A percentile compares a stretch with the other conserved stretches of the same genome.
Conservation (phyloP, 1,140 invertebrate genomes). For the Drosophila mojavensis region DNA sequence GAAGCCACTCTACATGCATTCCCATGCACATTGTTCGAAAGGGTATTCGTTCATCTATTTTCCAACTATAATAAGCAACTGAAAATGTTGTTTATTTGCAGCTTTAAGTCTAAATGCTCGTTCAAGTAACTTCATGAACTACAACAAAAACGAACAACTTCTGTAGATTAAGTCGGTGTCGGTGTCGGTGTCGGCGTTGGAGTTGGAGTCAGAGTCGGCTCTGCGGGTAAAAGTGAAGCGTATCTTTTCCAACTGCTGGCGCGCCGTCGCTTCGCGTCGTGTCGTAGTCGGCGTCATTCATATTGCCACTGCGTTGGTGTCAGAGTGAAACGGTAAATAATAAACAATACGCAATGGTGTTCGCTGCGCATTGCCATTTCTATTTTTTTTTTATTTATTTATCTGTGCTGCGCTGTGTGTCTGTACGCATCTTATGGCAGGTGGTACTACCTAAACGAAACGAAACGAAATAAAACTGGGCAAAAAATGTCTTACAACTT, state of each 20-base stretch:
- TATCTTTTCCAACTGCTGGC: constrained; percentile 21
- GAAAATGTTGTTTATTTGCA: not conserved
- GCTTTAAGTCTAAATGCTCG: not conserved
- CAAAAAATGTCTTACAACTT: constrained; percentile 80
- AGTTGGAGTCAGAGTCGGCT: constrained; percentile 3
- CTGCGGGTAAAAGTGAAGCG: constrained; percentile 50
- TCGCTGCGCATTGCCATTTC: constrained; percentile 29
- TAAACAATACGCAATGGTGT: constrained; percentile 65
- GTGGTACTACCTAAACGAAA: constrained; percentile 53
- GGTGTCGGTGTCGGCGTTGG: not conserved
- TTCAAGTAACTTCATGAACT: not conserved
- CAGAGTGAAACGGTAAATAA: constrained; percentile 70
- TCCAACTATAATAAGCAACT: not conserved
- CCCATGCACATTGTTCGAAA: not conserved
- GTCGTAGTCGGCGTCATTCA: constrained; percentile 23
- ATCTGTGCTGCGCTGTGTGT: constrained; percentile 10
- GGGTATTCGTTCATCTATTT: not conserved
- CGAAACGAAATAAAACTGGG: constrained; percentile 34
- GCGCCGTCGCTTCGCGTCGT: not conserved
- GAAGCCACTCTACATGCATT: not conserved
- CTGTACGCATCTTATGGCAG: constrained; percentile 41
- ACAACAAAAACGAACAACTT: constrained; percentile 55
- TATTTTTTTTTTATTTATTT: constrained; percentile 45
- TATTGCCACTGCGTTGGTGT: constrained; percentile 45
- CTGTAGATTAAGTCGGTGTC: constrained; percentile 42